These are phyloP conservation scores for Calameuta pallipes DNA, from an alignment of 2,888 invertebrate genomes.

Conservation along the genomic window DNA sequence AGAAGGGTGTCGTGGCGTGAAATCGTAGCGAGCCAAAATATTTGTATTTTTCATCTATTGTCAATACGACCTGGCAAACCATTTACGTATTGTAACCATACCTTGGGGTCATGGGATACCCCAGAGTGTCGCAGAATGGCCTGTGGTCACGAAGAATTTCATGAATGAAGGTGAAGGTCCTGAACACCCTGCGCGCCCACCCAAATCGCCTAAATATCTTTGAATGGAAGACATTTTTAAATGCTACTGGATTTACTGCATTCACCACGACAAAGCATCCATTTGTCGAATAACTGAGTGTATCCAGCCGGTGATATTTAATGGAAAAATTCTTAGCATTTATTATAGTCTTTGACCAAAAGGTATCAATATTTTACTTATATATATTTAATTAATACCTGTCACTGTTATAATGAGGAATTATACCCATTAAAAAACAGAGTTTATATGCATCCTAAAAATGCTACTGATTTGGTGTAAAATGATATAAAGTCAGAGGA, in stretches of 20 bases:
- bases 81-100: slow-evolving; percentile 23
- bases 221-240: slow-evolving; percentile 38
- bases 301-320: not conserved
- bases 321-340: not conserved
- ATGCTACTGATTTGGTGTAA: not conserved
- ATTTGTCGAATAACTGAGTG: not conserved
- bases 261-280: not conserved
- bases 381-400: too few species aligned
- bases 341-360: not conserved
- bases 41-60: slow-evolving; percentile 43
- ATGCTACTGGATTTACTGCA: slow-evolving; percentile 35
- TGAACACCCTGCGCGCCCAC: slow-evolving; percentile 40
- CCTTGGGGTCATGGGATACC: slow-evolving; percentile 8
- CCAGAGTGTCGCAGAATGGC: slow-evolving; percentile 35
- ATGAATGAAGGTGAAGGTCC: slow-evolving; percentile 35
- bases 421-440: not conserved
- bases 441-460: too few species aligned
- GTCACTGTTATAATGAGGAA: not conserved
- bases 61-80: not conserved
- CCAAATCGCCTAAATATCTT: slow-evolving; percentile 53
- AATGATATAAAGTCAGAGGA: not conserved
- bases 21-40: slow-evolving; percentile 55
- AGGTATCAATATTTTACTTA: not conserved
- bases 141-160: slow-evolving; percentile 45
- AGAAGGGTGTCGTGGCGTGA: slow-evolving; percentile 43